Base-by-base conservation (phyloP, 2,888 invertebrate species). In the Drosophila prolongata region DNA sequence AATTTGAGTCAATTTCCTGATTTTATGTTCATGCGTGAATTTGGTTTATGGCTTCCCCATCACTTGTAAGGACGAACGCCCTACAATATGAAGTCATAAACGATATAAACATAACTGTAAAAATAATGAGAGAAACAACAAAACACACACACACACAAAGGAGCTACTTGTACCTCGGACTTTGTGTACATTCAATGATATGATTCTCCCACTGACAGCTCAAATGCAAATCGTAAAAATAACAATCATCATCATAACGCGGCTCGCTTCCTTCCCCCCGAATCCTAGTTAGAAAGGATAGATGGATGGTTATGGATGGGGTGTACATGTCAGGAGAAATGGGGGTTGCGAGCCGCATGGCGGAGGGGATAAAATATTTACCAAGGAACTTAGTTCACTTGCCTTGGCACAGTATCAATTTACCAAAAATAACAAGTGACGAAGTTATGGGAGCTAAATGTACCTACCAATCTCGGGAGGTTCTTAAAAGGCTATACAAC, bases 341-440 rank as follows among this genome's bases (percentile, higher is more conserved):
- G 46, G 34, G 43, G 61, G 61, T 57, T 59, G 59, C 8, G n/a
- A 0, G 53, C 6, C 13, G 35, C n/a, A 34, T 47, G 37, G 19
- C 13, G 38, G 44, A 37, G 43, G 64, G 46, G 49, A 11, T 16
- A 35, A 38, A 53, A 56, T 68, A 72, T 69, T 54, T 66, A 27
- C 65, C 70, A 55, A 70, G 65, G 60, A 58, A 71, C 67, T 74
- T 68, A 58, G 64, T 78, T 85, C 79, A 42, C 71, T 87, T 82
- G 37, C 71, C 61, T 64, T 80, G 89, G 80, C 84, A 79, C 75
- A 82, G 77, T 85, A 84, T 89, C 87, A 85, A 81, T 89, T 85
- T 85, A 80, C 87, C 77, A 73, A 64, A 64, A 73, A 64, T 38
- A 70, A 73, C 61, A 73, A 73, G 43, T 37, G 40, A 59, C 59